Percentiles rank a stretch among this genome's conserved stretches.
Evolutionary conservation across 2,888 invertebrate species (phyloP).

Genomic region (Dasysyrphus albostriatus): DNA sequence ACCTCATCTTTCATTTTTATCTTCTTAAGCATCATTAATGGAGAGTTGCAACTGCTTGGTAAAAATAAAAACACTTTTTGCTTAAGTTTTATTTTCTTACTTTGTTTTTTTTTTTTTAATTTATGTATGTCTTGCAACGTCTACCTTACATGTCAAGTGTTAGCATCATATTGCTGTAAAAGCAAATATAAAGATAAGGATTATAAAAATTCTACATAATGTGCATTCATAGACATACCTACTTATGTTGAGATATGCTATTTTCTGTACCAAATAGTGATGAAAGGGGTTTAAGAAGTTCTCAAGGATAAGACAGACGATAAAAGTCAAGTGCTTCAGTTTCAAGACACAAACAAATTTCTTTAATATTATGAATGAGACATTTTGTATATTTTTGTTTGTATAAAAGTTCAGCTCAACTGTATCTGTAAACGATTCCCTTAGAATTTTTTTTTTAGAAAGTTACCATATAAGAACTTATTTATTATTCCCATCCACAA

Average conservation of each 20-base stretch:
- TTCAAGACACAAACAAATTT: neutral
- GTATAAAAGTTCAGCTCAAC: too few relatives aligned
- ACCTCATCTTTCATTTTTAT: constrained; percentile 49
- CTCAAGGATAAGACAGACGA: neutral
- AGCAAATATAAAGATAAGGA: neutral
- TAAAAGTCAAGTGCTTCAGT: neutral
- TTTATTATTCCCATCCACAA: too few relatives aligned
- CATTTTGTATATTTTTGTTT: neutral
- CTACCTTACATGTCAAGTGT: constrained; percentile 2
- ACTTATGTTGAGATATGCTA: neutral
- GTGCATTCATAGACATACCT: neutral
- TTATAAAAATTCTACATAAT: neutral
- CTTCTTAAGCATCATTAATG: constrained; percentile 38
- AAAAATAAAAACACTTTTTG: constrained; percentile 19
- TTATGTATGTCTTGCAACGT: neutral
- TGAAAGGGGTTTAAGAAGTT: neutral
- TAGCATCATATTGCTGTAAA: neutral
- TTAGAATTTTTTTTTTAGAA: too few relatives aligned
- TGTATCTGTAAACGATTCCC: too few relatives aligned
- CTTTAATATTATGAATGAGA: neutral
- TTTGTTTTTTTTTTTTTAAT: neutral
- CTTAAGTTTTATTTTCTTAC: constrained; percentile 6
- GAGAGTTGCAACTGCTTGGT: constrained; percentile 47
- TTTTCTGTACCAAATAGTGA: neutral
- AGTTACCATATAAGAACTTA: too few relatives aligned